Evolutionary conservation across 1,140 invertebrate species (phyloP).

Genomic region (Formica selysi): DNA sequence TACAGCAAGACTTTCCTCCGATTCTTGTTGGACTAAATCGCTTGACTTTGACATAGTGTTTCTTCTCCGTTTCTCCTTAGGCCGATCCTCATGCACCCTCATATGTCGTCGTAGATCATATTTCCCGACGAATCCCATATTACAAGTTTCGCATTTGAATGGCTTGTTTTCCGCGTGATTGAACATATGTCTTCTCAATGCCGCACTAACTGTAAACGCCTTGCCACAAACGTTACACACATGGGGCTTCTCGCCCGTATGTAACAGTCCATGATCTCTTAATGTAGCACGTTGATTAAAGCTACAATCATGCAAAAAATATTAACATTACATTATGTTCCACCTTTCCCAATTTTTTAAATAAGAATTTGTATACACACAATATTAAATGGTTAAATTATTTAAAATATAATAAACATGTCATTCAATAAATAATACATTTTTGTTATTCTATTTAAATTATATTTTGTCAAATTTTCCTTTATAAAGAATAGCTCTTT

Average conservation of each 20-base stretch:
- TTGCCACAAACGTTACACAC: conserved; percentile 85
- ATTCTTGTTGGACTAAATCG: conserved; percentile 42
- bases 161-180: conserved; percentile 85
- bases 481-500: not conserved
- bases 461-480: not conserved
- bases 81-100: conserved; percentile 80
- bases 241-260: conserved; percentile 87
- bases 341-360: not conserved
- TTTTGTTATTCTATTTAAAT: not conserved
- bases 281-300: conserved; percentile 84
- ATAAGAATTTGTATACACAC: not conserved
- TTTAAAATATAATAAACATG: not conserved
- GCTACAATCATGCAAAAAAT: conserved; percentile 10
- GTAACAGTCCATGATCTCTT: conserved; percentile 84
- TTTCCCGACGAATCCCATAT: conserved; percentile 82
- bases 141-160: conserved; percentile 84
- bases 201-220: conserved; percentile 84
- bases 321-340: not conserved
- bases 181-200: conserved; percentile 83
- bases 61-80: conserved; percentile 69
- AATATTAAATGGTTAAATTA: conserved; percentile 17
- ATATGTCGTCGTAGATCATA: conserved; percentile 84
- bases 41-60: conserved; percentile 50
- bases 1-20: conserved; percentile 26
- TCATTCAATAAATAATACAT: not conserved